Percentiles rank a stretch among this genome's conserved stretches.
Evolutionary conservation across 2,113 vertebrate species (phyloP).

Genomic region (Pelecanoides urinatrix): DNA sequence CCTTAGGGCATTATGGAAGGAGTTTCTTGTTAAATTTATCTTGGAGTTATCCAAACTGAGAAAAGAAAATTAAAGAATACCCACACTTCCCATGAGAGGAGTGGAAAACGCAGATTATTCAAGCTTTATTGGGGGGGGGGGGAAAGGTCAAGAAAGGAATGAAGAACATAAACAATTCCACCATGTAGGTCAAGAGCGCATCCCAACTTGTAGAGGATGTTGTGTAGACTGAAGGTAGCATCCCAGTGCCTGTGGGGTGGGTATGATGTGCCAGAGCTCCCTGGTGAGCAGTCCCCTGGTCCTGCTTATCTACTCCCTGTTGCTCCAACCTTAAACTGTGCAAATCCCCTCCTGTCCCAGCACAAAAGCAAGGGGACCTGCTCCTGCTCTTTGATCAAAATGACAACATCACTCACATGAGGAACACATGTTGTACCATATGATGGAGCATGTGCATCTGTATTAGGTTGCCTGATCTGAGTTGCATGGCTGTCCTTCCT

Average conservation of each 20-base stretch:
- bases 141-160: neutral
- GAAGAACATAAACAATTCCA: neutral
- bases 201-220: neutral
- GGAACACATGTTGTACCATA: fast-evolving
- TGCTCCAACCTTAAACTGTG: neutral
- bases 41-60: slow-evolving; percentile 1
- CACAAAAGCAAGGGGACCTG: fast-evolving
- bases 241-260: neutral
- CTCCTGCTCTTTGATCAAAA: neutral
- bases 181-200: neutral
- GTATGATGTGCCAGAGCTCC: neutral
- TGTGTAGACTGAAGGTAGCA: neutral
- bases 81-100: neutral
- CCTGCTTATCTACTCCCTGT: neutral
- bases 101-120: neutral
- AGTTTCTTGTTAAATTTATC: slow-evolving; percentile 44
- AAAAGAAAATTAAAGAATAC: neutral
- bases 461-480: neutral
- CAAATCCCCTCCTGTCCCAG: neutral
- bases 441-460: neutral
- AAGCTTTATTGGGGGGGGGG: neutral
- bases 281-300: neutral
- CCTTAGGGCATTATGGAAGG: slow-evolving; percentile 15
- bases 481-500: neutral
- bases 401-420: neutral